A percentile compares a stretch with the other conserved stretches of the same genome.
phyloP scores from a whole-genome alignment of 2,888 invertebrate species.

The Ennomos erosarius region DNA sequence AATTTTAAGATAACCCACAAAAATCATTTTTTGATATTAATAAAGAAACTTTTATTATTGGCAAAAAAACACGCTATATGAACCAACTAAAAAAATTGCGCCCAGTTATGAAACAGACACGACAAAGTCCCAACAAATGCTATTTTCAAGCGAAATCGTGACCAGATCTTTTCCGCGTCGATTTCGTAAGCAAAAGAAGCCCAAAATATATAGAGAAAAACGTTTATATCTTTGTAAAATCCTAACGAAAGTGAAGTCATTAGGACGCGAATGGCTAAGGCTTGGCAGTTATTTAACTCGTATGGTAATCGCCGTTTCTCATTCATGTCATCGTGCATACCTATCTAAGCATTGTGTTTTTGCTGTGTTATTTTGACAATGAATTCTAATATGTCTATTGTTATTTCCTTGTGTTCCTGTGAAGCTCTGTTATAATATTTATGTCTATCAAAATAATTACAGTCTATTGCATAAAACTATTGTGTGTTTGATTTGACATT shows the following conservation, averaged over 20 bases:
- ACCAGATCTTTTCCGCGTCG: no score
- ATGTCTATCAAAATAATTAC: constrained; percentile 53
- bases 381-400: constrained; percentile 48
- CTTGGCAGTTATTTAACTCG: constrained; percentile 7
- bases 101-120: no score
- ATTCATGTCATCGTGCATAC: constrained; percentile 8
- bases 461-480: constrained; percentile 60
- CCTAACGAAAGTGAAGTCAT: constrained; percentile 4
- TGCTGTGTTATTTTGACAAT: constrained; percentile 46
- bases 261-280: neutral
- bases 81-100: no score
- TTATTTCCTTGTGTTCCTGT: constrained; percentile 42
- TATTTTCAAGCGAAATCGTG: no score
- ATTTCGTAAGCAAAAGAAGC: no score
- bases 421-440: constrained; percentile 35
- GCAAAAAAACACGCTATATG: no score
- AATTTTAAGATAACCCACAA: no score
- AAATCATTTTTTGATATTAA: no score
- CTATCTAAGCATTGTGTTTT: constrained; percentile 24
- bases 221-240: constrained; percentile 2
- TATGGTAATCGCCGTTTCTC: constrained; percentile 8
- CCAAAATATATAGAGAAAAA: no score
- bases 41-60: no score
- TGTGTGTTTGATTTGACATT: constrained; percentile 61
- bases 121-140: no score